Evolutionary conservation across 2,888 invertebrate species (phyloP).

Genomic region (Spodoptera picta): DNA sequence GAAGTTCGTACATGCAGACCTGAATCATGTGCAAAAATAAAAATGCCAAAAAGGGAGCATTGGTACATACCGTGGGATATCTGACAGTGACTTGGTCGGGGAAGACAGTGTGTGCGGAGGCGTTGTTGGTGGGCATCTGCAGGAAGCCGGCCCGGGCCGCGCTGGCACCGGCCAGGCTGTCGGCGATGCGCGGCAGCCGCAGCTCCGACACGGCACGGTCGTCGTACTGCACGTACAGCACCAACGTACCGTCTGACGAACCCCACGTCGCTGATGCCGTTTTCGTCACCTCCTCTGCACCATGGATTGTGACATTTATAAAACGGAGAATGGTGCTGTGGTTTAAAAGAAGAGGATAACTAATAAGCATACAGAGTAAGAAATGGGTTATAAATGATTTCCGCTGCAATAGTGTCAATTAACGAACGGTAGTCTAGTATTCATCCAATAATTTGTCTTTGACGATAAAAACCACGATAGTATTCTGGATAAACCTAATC

Average conservation of each 20-base stretch:
- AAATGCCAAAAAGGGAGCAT: slow-evolving; percentile 7
- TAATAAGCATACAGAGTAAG: too few species aligned
- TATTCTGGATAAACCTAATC: not conserved
- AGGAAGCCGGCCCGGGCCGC: slow-evolving; percentile 87
- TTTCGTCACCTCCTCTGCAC: slow-evolving; percentile 95
- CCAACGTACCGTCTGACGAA: slow-evolving; percentile 93
- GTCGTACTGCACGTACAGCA: slow-evolving; percentile 96
- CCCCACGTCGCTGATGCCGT: slow-evolving; percentile 96
- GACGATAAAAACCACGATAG: too few species aligned
- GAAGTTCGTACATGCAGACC: too few species aligned
- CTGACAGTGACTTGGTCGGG: slow-evolving; percentile 94
- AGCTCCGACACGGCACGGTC: slow-evolving; percentile 93
- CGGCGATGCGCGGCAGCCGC: slow-evolving; percentile 94
- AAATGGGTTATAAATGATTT: too few species aligned
- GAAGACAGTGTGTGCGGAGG: slow-evolving; percentile 90
- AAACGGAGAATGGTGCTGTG: not conserved
- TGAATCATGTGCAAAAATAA: not conserved
- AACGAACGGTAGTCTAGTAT: too few species aligned
- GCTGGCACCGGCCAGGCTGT: slow-evolving; percentile 90
- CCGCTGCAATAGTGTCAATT: too few species aligned
- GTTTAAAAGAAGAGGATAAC: too few species aligned
- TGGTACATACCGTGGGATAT: slow-evolving; percentile 92
- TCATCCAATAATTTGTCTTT: too few species aligned
- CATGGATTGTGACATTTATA: not conserved
- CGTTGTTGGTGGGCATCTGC: slow-evolving; percentile 74